Evolutionary conservation across 2,797 vertebrate species (phyloP).

Genomic region (Argyrosomus regius): DNA sequence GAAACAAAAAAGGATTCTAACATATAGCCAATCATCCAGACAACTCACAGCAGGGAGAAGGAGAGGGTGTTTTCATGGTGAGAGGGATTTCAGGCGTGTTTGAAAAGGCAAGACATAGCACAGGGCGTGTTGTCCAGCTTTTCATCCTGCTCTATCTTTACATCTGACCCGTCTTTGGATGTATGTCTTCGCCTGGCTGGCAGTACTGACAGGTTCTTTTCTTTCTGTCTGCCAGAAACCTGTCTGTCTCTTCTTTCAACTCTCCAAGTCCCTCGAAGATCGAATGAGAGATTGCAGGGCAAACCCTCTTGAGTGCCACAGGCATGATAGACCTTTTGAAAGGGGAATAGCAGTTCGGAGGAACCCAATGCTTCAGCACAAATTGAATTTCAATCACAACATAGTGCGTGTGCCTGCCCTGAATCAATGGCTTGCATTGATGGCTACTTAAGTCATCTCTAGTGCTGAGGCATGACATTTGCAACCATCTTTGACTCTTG

Average conservation of each 20-base stretch:
- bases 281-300: constrained; percentile 40
- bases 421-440: constrained; percentile 59
- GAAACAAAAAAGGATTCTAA: constrained; percentile 7
- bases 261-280: constrained; percentile 47
- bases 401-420: neutral
- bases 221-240: constrained; percentile 28
- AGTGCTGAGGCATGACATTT: neutral
- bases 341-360: constrained; percentile 28
- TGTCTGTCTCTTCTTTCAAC: constrained; percentile 47
- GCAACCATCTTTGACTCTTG: constrained; percentile 20
- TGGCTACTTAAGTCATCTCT: constrained; percentile 42
- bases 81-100: constrained; percentile 25
- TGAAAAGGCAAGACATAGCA: constrained; percentile 18
- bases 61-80: constrained; percentile 1
- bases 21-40: neutral
- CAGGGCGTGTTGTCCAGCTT: constrained; percentile 38
- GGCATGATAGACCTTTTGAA: constrained; percentile 43
- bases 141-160: constrained; percentile 11
- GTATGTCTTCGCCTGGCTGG: constrained; percentile 37
- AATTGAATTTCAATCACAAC: constrained; percentile 61
- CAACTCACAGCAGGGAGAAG: constrained; percentile 10
- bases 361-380: constrained; percentile 46
- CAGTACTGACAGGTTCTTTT: constrained; percentile 52
- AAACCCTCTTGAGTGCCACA: constrained; percentile 35
- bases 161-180: constrained; percentile 38